Conservation (phyloP, 37 sponge, comb jelly and placozoan genomes). For the Ephydatia muelleri region DNA sequence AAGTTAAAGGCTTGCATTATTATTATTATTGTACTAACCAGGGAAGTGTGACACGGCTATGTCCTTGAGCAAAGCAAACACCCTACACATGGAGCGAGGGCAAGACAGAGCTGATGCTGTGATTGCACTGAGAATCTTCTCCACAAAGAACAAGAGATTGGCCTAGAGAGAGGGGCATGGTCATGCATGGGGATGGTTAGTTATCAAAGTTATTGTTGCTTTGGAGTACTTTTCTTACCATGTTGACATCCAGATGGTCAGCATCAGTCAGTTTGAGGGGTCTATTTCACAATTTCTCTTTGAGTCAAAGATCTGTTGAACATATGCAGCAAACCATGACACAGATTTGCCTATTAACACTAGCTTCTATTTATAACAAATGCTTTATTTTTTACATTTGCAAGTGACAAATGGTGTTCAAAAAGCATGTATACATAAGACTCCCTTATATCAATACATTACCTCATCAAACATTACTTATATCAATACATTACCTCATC, state of each 20-base stretch:
- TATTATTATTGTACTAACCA: slow-evolving; percentile 35
- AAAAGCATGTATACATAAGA: no score
- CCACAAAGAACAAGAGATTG: slow-evolving; percentile 65
- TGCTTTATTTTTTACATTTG: no score
- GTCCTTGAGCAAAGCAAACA: slow-evolving; percentile 62
- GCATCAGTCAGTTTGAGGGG: slow-evolving; percentile 32
- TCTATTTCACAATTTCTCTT: slow-evolving; percentile 65
- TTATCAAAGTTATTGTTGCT: not conserved
- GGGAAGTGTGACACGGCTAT: slow-evolving; percentile 70
- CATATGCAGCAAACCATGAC: not conserved
- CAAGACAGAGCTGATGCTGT: slow-evolving; percentile 60
- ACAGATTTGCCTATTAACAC: not conserved
- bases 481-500: slow-evolving; percentile 69
- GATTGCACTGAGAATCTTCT: slow-evolving; percentile 67
- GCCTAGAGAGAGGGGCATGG: slow-evolving; percentile 22
- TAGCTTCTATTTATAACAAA: not conserved
- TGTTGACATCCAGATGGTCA: slow-evolving; percentile 59
- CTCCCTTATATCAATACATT: not conserved
- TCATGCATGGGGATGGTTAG: not conserved
- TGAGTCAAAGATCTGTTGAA: slow-evolving; percentile 59
- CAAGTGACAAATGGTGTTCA: no score
- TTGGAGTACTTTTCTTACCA: slow-evolving; percentile 21
- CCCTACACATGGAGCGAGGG: slow-evolving; percentile 63
- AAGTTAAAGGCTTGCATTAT: no score
- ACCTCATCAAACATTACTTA: slow-evolving; percentile 17